Conservation (phyloP, 1,140 invertebrate genomes). For the Penaeus indicus region DNA sequence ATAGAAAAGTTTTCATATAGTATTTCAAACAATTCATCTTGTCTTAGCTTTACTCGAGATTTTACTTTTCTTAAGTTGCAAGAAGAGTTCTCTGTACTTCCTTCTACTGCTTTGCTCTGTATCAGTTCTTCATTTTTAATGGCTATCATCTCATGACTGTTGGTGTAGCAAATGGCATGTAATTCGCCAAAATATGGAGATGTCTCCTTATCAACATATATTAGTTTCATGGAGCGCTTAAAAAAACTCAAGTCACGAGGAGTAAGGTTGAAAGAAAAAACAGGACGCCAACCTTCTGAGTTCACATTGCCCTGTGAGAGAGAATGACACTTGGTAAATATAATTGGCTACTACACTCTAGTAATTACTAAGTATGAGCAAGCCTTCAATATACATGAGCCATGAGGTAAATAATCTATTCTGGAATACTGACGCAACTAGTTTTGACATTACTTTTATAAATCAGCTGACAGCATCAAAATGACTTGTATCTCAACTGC, state of each 20-base stretch:
- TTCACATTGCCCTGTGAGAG: slow-evolving; percentile 1
- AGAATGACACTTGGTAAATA: neutral
- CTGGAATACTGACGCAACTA: no score
- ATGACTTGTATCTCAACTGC: no score
- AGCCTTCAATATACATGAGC: neutral
- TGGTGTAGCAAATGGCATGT: neutral
- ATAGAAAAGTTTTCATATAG: neutral
- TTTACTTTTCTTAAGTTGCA: neutral
- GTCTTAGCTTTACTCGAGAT: neutral
- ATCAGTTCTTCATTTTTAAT: slow-evolving; percentile 25
- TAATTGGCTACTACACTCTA: neutral
- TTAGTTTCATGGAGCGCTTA: neutral
- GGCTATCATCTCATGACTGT: neutral
- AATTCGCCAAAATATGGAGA: slow-evolving; percentile 16
- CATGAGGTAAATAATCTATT: no score
- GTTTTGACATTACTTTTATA: no score
- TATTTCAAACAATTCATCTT: neutral
- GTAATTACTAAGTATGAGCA: neutral
- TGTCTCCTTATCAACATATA: slow-evolving; percentile 1
- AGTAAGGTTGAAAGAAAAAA: slow-evolving; percentile 12
- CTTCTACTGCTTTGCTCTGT: neutral
- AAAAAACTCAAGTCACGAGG: neutral
- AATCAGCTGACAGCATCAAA: no score
- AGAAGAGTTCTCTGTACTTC: neutral
- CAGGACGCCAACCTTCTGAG: neutral